phyloP scores from a whole-genome alignment of 2,113 vertebrate species.

The Phylloscopus trochiloides region DNA sequence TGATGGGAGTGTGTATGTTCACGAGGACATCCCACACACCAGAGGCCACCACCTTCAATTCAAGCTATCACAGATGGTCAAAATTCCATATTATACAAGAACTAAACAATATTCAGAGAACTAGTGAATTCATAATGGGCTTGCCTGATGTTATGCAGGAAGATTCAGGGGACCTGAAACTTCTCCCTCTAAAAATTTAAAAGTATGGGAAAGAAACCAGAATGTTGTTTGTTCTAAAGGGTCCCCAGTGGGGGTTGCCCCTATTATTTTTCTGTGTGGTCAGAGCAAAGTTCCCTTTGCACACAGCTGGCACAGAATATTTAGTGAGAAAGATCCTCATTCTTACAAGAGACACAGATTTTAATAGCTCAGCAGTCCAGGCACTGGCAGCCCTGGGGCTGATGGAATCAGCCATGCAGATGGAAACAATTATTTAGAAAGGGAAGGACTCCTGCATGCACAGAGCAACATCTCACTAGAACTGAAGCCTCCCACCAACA shows the following conservation, averaged over 20 bases:
- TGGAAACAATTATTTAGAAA: slow-evolving; percentile 61
- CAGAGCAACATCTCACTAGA: slow-evolving; percentile 3
- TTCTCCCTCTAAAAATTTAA: not conserved
- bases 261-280: not conserved
- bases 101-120: not conserved
- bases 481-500: slow-evolving; percentile 51
- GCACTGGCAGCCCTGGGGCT: not conserved
- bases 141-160: not conserved
- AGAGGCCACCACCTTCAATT: not conserved
- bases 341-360: not conserved
- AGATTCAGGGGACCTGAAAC: not conserved
- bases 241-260: not conserved
- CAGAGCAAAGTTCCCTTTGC: not conserved
- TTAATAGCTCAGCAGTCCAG: not conserved
- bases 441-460: slow-evolving; percentile 32
- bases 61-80: not conserved
- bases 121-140: not conserved
- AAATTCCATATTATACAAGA: not conserved
- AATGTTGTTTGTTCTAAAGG: not conserved
- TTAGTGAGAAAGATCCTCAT: not conserved
- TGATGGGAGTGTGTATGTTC: not conserved
- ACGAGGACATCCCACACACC: rapidly evolving
- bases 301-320: not conserved
- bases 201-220: not conserved
- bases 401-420: slow-evolving; percentile 22